A percentile compares a stretch with the other conserved stretches of the same genome.
phyloP scores from a whole-genome alignment of 2,113 vertebrate species.

The Saccopteryx leptura region DNA sequence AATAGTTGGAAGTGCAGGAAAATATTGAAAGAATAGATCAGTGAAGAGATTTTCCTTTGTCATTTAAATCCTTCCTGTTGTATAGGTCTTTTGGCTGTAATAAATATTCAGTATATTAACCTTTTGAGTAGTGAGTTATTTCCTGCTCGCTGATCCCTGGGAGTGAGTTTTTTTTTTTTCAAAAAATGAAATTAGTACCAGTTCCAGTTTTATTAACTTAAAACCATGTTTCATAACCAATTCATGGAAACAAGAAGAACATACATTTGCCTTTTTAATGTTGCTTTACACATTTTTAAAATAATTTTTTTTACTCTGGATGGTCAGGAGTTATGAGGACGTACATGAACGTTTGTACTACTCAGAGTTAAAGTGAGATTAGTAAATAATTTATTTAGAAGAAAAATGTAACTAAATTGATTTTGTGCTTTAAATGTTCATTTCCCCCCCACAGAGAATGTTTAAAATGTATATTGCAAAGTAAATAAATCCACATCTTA shows the following conservation, averaged over 20 bases:
- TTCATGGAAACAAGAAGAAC: too few relatives aligned
- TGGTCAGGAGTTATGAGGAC: too few relatives aligned
- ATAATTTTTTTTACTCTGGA: too few relatives aligned
- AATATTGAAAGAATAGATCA: neutral
- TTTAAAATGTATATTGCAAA: neutral
- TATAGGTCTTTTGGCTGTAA: neutral
- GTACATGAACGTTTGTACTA: too few relatives aligned
- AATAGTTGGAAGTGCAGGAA: neutral
- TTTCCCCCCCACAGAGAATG: neutral
- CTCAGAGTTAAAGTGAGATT: neutral
- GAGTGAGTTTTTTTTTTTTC: too few relatives aligned
- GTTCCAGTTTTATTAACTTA: too few relatives aligned
- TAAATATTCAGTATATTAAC: neutral
- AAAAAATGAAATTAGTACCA: too few relatives aligned
- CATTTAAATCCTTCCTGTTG: neutral
- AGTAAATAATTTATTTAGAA: neutral
- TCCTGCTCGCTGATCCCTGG: too few relatives aligned
- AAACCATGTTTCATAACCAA: too few relatives aligned
- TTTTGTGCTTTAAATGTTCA: constrained; percentile 13
- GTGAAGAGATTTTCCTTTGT: neutral
- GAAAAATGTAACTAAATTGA: constrained; percentile 19
- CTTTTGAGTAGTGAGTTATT: too few relatives aligned
- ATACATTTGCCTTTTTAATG: too few relatives aligned
- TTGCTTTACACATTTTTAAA: too few relatives aligned
- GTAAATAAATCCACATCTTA: neutral